Evolutionary conservation across 2,888 invertebrate species (phyloP).

Genomic region (Melinaea menophilus): DNA sequence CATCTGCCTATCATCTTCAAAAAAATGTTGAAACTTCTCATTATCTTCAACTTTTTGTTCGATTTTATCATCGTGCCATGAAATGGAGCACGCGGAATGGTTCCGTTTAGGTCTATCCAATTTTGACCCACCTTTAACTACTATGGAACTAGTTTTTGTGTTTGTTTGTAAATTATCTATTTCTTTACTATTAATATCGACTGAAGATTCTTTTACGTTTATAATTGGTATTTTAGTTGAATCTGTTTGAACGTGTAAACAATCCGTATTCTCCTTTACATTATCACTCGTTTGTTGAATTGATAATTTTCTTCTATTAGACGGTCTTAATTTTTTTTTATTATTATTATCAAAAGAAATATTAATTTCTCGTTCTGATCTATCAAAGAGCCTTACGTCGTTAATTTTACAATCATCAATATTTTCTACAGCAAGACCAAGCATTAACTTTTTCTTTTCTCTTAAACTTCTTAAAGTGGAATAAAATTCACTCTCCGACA

Average conservation of each 20-base stretch:
- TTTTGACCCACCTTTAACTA: constrained; percentile 42
- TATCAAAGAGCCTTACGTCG: constrained; percentile 27
- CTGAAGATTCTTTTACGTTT: constrained; percentile 31
- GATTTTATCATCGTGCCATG: constrained; percentile 66
- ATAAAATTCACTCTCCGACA: constrained; percentile 86
- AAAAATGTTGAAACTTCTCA: constrained; percentile 62
- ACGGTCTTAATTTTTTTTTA: constrained; percentile 20
- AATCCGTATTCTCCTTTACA: constrained; percentile 16
- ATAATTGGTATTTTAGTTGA: constrained; percentile 41
- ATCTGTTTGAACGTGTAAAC: constrained; percentile 34
- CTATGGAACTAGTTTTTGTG: constrained; percentile 41
- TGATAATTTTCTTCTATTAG: constrained; percentile 15
- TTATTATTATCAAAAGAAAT: constrained; percentile 11
- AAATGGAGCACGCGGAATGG: constrained; percentile 70
- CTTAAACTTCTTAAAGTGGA: constrained; percentile 82
- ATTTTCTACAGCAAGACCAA: constrained; percentile 56
- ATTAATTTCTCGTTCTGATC: constrained; percentile 30
- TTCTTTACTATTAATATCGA: constrained; percentile 23
- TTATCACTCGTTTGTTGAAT: constrained; percentile 13
- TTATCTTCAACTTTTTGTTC: constrained; percentile 58
- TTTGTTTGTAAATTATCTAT: constrained; percentile 37
- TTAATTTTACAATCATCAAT: constrained; percentile 45
- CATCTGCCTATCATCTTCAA: constrained; percentile 48
- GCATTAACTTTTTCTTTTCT: constrained; percentile 79
- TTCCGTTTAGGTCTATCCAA: constrained; percentile 56